phyloP scores from a whole-genome alignment of 2,888 invertebrate genomes.

The Tetramorium bicarinatum region DNA sequence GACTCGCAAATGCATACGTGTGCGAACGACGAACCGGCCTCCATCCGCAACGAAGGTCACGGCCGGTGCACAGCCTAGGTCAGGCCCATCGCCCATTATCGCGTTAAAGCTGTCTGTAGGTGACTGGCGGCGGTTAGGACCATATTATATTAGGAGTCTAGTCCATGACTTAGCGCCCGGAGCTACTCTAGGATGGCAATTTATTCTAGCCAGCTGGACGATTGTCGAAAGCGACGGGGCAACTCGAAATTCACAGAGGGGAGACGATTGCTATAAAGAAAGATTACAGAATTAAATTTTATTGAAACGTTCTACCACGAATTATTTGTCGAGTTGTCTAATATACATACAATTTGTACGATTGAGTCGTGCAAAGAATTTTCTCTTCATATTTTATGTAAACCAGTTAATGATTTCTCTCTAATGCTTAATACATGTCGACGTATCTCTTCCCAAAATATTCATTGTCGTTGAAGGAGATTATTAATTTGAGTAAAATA shows the following conservation, averaged over 20 bases:
- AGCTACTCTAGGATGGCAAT: slow-evolving; percentile 56
- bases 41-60: slow-evolving; percentile 83
- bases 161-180: slow-evolving; percentile 41
- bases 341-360: background rate
- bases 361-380: background rate
- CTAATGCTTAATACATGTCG: background rate
- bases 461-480: background rate
- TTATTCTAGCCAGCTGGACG: slow-evolving; percentile 48
- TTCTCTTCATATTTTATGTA: background rate
- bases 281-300: slow-evolving; percentile 24
- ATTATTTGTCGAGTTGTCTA: background rate
- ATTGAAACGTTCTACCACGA: background rate
- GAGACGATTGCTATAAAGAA: background rate
- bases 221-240: slow-evolving; percentile 21
- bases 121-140: slow-evolving; percentile 69
- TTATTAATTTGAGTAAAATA: background rate
- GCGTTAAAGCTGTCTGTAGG: slow-evolving; percentile 74
- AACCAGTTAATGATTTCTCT: background rate
- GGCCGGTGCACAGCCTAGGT: slow-evolving; percentile 84
- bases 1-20: slow-evolving; percentile 53
- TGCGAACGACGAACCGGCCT: slow-evolving; percentile 75
- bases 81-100: slow-evolving; percentile 84
- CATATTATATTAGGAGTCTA: slow-evolving; percentile 38
- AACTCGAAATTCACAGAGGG: slow-evolving; percentile 3
- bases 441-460: background rate